Evolutionary conservation across 2,113 vertebrate genomes (phyloP).

Genomic region (Syrrhaptes paradoxus): DNA sequence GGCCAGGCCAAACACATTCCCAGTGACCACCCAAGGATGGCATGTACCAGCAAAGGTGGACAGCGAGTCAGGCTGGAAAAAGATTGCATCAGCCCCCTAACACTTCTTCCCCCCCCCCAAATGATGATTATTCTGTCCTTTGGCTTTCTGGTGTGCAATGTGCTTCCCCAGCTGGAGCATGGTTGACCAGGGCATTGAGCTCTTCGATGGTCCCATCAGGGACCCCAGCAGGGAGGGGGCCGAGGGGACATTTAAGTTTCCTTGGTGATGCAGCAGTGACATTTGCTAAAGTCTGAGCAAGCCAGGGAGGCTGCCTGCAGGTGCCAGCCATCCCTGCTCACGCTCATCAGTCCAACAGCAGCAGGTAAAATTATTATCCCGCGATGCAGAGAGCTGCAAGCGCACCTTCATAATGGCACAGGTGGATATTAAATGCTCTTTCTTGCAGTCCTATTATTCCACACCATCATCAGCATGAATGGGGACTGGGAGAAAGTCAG

Average conservation of each 20-base stretch:
- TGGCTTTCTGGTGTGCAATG: neutral
- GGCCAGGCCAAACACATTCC: accelerated
- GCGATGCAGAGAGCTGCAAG: neutral
- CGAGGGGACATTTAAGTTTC: neutral
- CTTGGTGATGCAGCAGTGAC: neutral
- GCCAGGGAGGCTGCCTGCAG: neutral
- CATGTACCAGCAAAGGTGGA: neutral
- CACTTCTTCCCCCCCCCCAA: neutral
- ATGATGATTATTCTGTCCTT: too few species aligned
- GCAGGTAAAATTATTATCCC: neutral
- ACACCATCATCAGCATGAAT: neutral
- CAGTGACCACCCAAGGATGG: neutral
- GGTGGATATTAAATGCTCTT: neutral
- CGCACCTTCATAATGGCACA: neutral
- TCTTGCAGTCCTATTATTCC: neutral
- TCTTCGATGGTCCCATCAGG: neutral
- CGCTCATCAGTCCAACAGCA: neutral
- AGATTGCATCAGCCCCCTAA: neutral
- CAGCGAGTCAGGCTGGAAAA: neutral
- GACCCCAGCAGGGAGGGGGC: neutral
- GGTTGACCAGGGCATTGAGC: neutral
- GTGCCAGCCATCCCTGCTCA: neutral
- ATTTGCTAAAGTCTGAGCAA: neutral
- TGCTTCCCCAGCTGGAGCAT: neutral
- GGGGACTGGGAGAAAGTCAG: neutral